Evolutionary conservation across 2,113 vertebrate species (phyloP).

Genomic region (Bujurquina vittata): DNA sequence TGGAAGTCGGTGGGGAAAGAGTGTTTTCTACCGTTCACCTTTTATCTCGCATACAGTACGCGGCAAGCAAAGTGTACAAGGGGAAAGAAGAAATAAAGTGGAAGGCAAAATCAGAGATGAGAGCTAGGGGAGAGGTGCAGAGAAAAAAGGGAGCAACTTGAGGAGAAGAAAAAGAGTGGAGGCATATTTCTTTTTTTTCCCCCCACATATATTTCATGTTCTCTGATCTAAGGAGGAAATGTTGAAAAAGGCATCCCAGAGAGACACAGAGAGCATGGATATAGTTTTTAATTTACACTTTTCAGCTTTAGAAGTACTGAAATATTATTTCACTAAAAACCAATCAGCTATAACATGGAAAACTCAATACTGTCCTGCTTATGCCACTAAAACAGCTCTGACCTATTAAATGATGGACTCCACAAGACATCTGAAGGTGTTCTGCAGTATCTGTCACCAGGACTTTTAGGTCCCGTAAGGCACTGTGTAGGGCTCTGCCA

Average conservation of each 20-base stretch:
- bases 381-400: not conserved
- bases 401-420: not conserved
- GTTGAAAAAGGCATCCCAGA: constrained; percentile 79
- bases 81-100: constrained; percentile 38
- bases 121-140: constrained; percentile 25
- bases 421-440: not conserved
- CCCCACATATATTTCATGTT: constrained; percentile 53
- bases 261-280: constrained; percentile 73
- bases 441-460: not conserved
- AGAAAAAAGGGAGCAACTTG: constrained; percentile 28
- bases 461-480: not conserved
- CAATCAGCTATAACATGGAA: not conserved
- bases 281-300: constrained; percentile 34
- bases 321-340: constrained; percentile 7
- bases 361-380: not conserved
- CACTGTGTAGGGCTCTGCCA: not conserved
- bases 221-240: constrained; percentile 62
- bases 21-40: constrained; percentile 52
- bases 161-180: constrained; percentile 28
- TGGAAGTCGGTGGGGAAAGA: constrained; percentile 14
- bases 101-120: constrained; percentile 48
- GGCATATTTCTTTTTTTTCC: constrained; percentile 31
- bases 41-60: constrained; percentile 59
- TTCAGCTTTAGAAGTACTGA: constrained; percentile 30
- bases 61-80: constrained; percentile 25